A percentile compares a stretch with the other conserved stretches of the same genome.
Evolutionary conservation across 2,888 invertebrate genomes (phyloP).

Genomic region (Deilephila porcellus): DNA sequence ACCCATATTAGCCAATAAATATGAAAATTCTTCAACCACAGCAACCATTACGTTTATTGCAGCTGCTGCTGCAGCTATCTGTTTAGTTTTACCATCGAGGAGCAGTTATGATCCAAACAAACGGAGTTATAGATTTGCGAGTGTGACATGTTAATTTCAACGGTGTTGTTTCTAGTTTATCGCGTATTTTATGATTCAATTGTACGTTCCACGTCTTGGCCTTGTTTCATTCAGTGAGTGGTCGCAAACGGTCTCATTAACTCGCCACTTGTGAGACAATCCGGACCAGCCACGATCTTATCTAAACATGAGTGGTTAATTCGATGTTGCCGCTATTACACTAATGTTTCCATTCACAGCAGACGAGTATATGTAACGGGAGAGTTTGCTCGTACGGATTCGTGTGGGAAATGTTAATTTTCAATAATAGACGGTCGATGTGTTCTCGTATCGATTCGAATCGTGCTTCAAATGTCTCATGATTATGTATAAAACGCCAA

Average conservation of each 20-base stretch:
- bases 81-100: not conserved
- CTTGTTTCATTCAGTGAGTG: constrained; percentile 34
- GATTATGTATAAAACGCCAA: no score
- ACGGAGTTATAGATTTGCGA: not conserved
- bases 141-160: constrained; percentile 17
- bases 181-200: constrained; percentile 35
- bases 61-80: no score
- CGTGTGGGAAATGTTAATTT: not conserved
- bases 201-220: constrained; percentile 30
- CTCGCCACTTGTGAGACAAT: constrained; percentile 38
- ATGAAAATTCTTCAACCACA: not conserved
- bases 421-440: not conserved
- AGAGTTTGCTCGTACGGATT: not conserved
- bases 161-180: constrained; percentile 25
- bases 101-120: not conserved
- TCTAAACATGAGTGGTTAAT: constrained; percentile 30
- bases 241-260: constrained; percentile 37
- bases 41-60: not conserved
- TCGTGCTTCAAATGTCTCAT: not conserved
- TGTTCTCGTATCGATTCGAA: not conserved
- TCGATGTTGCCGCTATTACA: constrained; percentile 28
- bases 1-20: not conserved
- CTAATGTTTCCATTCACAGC: constrained; percentile 28
- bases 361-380: constrained; percentile 13
- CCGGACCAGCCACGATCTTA: constrained; percentile 29